These are phyloP conservation scores for Talpa occidentalis DNA, from an alignment of 2,113 vertebrate genomes.

Conservation along the genomic window DNA sequence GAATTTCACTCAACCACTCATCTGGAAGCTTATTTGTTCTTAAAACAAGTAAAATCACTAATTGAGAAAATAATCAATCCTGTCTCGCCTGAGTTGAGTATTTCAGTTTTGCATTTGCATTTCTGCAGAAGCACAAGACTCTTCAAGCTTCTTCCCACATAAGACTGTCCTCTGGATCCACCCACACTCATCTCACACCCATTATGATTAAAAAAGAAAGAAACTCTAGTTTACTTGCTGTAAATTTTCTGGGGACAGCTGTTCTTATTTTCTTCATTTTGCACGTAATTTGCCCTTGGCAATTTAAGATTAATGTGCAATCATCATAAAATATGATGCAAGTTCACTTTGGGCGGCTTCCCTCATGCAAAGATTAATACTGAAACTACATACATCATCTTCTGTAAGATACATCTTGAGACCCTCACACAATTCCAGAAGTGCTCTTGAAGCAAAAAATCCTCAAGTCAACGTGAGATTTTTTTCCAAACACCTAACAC, in stretches of 20 bases:
- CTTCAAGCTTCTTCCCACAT: constrained; percentile 84
- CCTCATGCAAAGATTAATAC: constrained; percentile 40
- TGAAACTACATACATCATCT: constrained; percentile 12
- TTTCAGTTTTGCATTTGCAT: constrained; percentile 67
- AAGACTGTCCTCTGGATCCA: constrained; percentile 83
- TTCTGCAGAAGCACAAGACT: constrained; percentile 81
- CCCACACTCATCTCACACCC: constrained; percentile 85
- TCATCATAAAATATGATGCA: constrained; percentile 56
- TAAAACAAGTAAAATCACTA: constrained; percentile 14
- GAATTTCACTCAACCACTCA: neutral
- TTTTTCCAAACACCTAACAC: neutral
- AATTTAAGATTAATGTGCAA: constrained; percentile 73
- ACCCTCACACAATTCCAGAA: neutral
- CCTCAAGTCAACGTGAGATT: constrained; percentile 6
- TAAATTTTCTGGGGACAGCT: constrained; percentile 82
- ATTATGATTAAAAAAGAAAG: constrained; percentile 84
- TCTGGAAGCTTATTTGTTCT: neutral
- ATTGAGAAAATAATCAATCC: constrained; percentile 50
- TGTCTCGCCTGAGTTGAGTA: neutral
- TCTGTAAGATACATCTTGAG: neutral
- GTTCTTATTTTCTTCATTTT: constrained; percentile 81
- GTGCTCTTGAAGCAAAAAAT: neutral
- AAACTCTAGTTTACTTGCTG: constrained; percentile 80
- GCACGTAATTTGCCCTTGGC: constrained; percentile 76
- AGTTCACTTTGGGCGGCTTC: constrained; percentile 13